phyloP scores from a whole-genome alignment of 2,113 vertebrate genomes.

The Eptatretus burgeri region DNA sequence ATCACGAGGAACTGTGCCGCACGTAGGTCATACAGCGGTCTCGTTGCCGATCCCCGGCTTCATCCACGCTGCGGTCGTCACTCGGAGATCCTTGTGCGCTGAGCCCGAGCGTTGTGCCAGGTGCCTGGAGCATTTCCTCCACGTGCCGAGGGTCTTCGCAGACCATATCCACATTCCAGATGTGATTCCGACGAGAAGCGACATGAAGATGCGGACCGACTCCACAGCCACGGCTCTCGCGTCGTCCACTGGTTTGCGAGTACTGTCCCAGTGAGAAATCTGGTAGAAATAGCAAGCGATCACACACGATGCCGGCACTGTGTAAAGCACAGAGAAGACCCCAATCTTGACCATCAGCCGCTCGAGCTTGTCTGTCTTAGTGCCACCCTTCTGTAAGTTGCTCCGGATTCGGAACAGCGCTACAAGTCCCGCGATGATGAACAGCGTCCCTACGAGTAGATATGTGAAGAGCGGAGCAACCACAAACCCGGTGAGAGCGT shows the following conservation, averaged over 20 bases:
- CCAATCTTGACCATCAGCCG: slow-evolving; percentile 95
- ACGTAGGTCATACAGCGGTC: slow-evolving; percentile 47
- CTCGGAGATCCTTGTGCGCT: slow-evolving; percentile 34
- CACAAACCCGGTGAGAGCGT: slow-evolving; percentile 74
- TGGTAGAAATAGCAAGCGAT: slow-evolving; percentile 92
- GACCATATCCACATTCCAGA: slow-evolving; percentile 99
- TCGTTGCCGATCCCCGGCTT: slow-evolving; percentile 72
- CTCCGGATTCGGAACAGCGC: slow-evolving; percentile 94
- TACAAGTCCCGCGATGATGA: slow-evolving; percentile 72
- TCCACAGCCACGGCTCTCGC: slow-evolving; percentile 60
- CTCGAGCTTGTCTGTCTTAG: slow-evolving; percentile 91
- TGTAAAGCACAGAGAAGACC: slow-evolving; percentile 93
- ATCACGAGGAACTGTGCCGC: neutral
- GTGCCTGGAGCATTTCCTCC: slow-evolving; percentile 65
- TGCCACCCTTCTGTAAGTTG: slow-evolving; percentile 88
- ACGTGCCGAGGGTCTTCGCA: slow-evolving; percentile 83
- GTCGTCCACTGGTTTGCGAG: slow-evolving; percentile 39
- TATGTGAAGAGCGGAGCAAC: slow-evolving; percentile 83
- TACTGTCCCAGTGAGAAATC: slow-evolving; percentile 67
- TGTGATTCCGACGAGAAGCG: slow-evolving; percentile 73
- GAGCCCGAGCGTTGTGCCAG: slow-evolving; percentile 26
- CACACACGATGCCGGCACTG: slow-evolving; percentile 71
- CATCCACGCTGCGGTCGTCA: slow-evolving; percentile 21
- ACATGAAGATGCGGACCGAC: slow-evolving; percentile 96
- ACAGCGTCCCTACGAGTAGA: slow-evolving; percentile 70